Evolutionary conservation across 2,113 vertebrate genomes (phyloP).

Genomic region (Chionomys nivalis): DNA sequence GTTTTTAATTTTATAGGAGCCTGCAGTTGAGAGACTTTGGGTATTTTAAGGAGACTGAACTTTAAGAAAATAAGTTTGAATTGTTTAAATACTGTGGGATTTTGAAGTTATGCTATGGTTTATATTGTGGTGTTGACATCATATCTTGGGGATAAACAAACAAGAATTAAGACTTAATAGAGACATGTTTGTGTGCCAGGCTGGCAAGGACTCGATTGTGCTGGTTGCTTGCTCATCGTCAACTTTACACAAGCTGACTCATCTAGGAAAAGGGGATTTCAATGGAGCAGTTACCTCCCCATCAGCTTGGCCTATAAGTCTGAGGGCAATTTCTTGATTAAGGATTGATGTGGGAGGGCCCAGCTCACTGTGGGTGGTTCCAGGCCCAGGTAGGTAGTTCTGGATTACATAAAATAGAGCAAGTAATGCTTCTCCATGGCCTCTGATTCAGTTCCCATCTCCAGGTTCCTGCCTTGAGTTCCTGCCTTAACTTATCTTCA

Average conservation of each 20-base stretch:
- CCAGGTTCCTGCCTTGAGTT: not conserved
- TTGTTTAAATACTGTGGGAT: not conserved
- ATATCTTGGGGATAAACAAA: not conserved
- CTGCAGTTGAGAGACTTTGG: not conserved
- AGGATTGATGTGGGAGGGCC: not conserved
- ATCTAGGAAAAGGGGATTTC: not conserved
- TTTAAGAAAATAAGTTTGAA: not conserved
- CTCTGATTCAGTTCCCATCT: not conserved
- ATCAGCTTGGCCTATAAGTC: not conserved
- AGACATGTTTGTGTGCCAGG: not conserved
- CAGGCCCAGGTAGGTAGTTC: no score
- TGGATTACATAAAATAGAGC: not conserved
- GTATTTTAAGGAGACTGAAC: not conserved
- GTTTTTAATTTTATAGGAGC: not conserved
- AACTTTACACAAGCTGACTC: no score
- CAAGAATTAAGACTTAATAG: not conserved
- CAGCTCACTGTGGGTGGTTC: not conserved
- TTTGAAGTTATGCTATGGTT: not conserved
- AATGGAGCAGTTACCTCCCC: not conserved
- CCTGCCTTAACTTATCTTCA: not conserved
- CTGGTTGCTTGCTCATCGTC: not conserved
- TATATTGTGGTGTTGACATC: not conserved
- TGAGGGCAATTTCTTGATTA: not conserved
- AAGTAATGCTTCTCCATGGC: not conserved
- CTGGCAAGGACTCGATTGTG: not conserved